These are phyloP conservation scores for Strigamia maritima DNA, from an alignment of 2,888 invertebrate genomes.

Conservation along the genomic window DNA sequence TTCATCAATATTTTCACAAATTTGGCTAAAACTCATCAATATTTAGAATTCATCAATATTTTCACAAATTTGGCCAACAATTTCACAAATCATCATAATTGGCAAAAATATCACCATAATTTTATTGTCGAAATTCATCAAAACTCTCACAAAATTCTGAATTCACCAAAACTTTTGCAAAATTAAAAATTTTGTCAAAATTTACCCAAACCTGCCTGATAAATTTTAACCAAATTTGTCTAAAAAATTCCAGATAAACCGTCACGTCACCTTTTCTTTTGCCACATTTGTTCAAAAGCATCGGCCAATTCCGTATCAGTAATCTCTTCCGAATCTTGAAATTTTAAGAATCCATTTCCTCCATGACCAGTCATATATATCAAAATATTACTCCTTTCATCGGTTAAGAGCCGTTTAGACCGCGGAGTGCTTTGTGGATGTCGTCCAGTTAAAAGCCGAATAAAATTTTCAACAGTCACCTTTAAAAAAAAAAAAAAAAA, in stretches of 20 bases:
- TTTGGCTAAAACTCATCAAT: too few relatives aligned
- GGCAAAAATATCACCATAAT: too few relatives aligned
- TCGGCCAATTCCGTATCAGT: constrained; percentile 97
- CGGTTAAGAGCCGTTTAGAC: constrained; percentile 89
- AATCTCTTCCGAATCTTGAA: constrained; percentile 98
- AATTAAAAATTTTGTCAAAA: too few relatives aligned
- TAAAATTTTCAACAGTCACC: constrained; percentile 98
- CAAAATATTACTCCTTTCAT: constrained; percentile 94
- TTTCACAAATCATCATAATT: too few relatives aligned
- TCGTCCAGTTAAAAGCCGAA: constrained; percentile 88
- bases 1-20: too few relatives aligned
- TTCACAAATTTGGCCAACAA: too few relatives aligned
- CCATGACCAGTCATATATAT: constrained; percentile 95
- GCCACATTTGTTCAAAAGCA: constrained; percentile 99
- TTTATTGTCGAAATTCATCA: too few relatives aligned
- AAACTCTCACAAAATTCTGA: too few relatives aligned
- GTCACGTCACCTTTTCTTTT: constrained; percentile 75
- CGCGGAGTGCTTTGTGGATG: constrained; percentile 88
- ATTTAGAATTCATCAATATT: too few relatives aligned
- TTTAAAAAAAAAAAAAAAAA: constrained; percentile 50
- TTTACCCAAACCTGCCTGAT: too few relatives aligned
- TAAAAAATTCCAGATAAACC: too few relatives aligned
- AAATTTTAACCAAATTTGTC: background rate
- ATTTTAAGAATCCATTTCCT: constrained; percentile 98
- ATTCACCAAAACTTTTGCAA: too few relatives aligned